Base-by-base conservation (phyloP, 2,888 invertebrate genomes). In the Sphaeridia pumilis region DNA sequence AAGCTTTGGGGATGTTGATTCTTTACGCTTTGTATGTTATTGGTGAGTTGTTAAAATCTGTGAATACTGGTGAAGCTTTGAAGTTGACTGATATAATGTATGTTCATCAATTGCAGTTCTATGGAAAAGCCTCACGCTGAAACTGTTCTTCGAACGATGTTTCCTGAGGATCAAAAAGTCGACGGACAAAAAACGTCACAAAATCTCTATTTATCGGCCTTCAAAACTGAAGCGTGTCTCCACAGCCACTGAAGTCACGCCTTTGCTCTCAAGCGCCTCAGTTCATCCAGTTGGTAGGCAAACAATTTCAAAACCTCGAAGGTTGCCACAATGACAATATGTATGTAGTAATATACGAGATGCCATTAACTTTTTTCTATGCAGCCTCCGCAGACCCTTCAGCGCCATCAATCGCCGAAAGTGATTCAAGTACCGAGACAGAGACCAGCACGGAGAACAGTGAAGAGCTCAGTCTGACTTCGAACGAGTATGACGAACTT, bases 1-100 rank as follows among this genome's bases (percentile, higher is more conserved):
- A 90, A 69, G 82, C 86, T 0, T 65, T 81, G 42, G 70, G 81
- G 0, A 77, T 92, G 57, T 78, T 84, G 60, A 68, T 80, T 0
- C 72, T 87, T n/a, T 85, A 89, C 66, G 69, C 83, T 38, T 62
- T 78, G 3, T 92, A 90, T 71, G 69, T 72, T 25, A 44, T 61
- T 7, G 59, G 66, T 65, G 56, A n/a, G n/a, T n/a, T n/a, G n/a
- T n/a, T 21, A 28, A 4, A 42, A 14, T 46, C 26, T 17, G 10
- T 12, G 10, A n/a, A n/a, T n/a, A n/a, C n/a, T 17, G n/a, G 7
- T 17, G 17, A n/a, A 46, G 17, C 4, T 17, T 7, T 46, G 20
- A 28, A 46, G n/a, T 47, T 10, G 5, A 34, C 17, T 5, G 22
- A 34, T 21, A 47, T 43, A 24, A 46, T 25, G 17, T n/a, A n/a